Base-by-base conservation (phyloP, 30 jellyfish, hydroid and myxozoan genomes). In the Chrysaora quinquecirrha region DNA sequence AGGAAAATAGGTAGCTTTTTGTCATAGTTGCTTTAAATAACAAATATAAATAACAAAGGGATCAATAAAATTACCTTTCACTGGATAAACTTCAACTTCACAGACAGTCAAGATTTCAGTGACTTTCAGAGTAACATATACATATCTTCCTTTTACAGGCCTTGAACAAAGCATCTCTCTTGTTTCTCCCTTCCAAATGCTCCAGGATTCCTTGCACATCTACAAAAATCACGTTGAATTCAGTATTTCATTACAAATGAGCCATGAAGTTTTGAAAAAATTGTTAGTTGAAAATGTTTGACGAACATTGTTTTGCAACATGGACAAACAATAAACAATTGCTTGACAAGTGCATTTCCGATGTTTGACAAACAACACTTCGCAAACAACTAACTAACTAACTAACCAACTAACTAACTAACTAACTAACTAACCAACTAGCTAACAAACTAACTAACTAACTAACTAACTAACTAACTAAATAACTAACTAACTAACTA, bases 21-120 rank as follows among this genome's bases (percentile, higher is more conserved):
- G n/a, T n/a, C n/a, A n/a, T n/a, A n/a, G n/a, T n/a, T n/a, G n/a
- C n/a, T n/a, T n/a, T n/a, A n/a, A n/a, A 4, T 30, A 23, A 33
- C 75, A 63, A 43, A 43, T 43, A 6, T 16, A 16, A 43, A 16
- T 6, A 43, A 43, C 58, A 25, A 58, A 10, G 28, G 23, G 28
- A 10, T 65, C 16, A 24, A 24, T 6, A 3, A 12, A 54, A 64
- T 19, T 27, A 78, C 89, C 94, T 47, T 67, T 63, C 60, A 71
- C 56, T 23, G 94, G 84, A 70, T 50, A 67, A 11, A 83, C 94
- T 64, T 67, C 80, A 12, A 83, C 94, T 63, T 83, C 94, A 58
- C 94, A 83, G 48, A 83, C 87, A 54, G 94, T 70, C 81, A 83
- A 32, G 29, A 83, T 83, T 60, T 72, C 94, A 0, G 19, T 71